Conservation (phyloP, 2,797 vertebrate genomes). For the Sebastes taczanowskii region DNA sequence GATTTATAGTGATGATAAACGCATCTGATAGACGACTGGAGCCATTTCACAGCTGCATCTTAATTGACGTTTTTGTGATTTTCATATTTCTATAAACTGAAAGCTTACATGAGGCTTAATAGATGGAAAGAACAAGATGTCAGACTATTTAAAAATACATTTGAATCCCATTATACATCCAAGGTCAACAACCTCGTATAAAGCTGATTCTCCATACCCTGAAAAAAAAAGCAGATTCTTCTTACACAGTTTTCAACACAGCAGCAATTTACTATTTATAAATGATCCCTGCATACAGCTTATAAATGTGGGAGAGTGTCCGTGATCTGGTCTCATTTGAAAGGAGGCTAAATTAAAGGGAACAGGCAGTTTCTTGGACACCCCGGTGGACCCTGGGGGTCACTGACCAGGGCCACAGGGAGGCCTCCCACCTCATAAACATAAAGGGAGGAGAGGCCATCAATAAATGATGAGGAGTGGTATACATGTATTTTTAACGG, state of each 20-base stretch:
- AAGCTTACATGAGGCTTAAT: background rate
- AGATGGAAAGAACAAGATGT: background rate
- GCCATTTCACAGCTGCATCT: background rate
- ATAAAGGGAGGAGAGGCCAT: conserved; percentile 83
- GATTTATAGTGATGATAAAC: conserved; percentile 11
- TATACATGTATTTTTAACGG: conserved; percentile 87
- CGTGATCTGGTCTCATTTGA: conserved; percentile 70
- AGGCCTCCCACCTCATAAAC: conserved; percentile 82
- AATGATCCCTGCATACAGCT: conserved; percentile 48
- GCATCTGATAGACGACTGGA: conserved; percentile 1
- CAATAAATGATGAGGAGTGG: conserved; percentile 87
- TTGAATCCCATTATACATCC: background rate
- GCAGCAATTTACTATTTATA: conserved; percentile 49
- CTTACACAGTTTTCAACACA: background rate
- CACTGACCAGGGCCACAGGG: conserved; percentile 72
- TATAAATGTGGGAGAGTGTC: conserved; percentile 50
- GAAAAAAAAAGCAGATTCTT: conserved; percentile 6
- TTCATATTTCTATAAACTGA: background rate
- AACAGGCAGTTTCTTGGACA: conserved; percentile 79
- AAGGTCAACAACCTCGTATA: conserved; percentile 15
- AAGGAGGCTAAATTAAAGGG: conserved; percentile 78
- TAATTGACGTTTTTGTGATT: conserved; percentile 25
- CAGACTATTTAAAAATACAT: conserved; percentile 18
- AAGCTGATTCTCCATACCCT: background rate
- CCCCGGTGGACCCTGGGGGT: conserved; percentile 71